These are phyloP conservation scores for Ephestia elutella DNA, from an alignment of 1,140 invertebrate genomes.

Conservation along the genomic window DNA sequence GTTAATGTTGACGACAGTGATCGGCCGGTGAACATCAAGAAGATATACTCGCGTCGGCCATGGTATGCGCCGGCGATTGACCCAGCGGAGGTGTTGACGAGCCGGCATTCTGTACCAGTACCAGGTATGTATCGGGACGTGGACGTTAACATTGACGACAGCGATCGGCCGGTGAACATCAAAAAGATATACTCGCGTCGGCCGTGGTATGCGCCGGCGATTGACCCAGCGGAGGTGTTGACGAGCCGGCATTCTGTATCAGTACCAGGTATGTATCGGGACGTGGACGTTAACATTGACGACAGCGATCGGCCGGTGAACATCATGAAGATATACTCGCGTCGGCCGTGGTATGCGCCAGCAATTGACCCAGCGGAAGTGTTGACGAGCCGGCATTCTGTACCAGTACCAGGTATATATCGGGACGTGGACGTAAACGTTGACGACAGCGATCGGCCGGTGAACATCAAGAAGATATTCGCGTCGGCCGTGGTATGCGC, in stretches of 20 bases:
- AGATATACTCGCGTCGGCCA: conserved; percentile 55
- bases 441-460: conserved; percentile 24
- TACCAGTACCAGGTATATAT: conserved; percentile 27
- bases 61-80: conserved; percentile 56
- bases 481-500: conserved; percentile 57
- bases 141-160: conserved; percentile 42
- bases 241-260: conserved; percentile 31
- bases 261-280: conserved; percentile 34
- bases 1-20: conserved; percentile 37
- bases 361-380: conserved; percentile 41
- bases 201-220: conserved; percentile 53
- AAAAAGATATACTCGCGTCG: conserved; percentile 60
- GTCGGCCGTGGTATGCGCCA: conserved; percentile 57
- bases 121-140: conserved; percentile 39
- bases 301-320: conserved; percentile 34
- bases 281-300: conserved; percentile 36
- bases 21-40: conserved; percentile 52
- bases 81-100: conserved; percentile 33
- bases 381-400: conserved; percentile 26
- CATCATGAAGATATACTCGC: conserved; percentile 25
- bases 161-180: conserved; percentile 43
- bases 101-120: conserved; percentile 29
- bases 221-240: conserved; percentile 40
- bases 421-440: conserved; percentile 42
- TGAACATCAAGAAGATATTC: conserved; percentile 29